A percentile compares a stretch with the other conserved stretches of the same genome.
Evolutionary conservation across 2,888 invertebrate species (phyloP).

Genomic region (Mythimna pallens): DNA sequence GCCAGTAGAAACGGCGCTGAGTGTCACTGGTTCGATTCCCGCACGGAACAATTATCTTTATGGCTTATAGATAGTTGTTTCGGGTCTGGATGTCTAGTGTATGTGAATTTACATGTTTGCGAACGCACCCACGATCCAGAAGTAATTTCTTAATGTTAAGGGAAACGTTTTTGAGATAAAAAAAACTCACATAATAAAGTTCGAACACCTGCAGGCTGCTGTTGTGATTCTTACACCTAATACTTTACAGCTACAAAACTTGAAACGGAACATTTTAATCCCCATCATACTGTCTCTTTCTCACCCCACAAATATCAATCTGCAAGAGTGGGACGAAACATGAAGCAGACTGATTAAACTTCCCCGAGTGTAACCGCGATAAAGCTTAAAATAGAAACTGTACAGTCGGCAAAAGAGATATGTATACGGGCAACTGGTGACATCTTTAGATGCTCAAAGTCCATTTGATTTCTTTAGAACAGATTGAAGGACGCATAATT

Average conservation of each 20-base stretch:
- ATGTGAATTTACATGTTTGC: too few relatives aligned
- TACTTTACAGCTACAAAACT: constrained; percentile 4
- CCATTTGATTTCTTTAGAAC: background rate
- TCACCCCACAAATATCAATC: background rate
- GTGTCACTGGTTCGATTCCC: too few relatives aligned
- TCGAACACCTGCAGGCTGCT: too few relatives aligned
- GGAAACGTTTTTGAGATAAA: too few relatives aligned
- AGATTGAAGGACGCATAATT: too few relatives aligned
- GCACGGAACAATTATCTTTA: too few relatives aligned
- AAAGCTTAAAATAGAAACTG: constrained; percentile 28
- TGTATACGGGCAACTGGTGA: constrained; percentile 3
- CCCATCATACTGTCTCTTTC: background rate
- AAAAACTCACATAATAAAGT: too few relatives aligned
- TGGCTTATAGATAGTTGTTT: too few relatives aligned
- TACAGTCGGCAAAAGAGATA: constrained; percentile 22
- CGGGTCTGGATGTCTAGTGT: too few relatives aligned
- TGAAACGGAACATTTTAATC: constrained; percentile 20
- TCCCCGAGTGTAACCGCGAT: constrained; percentile 39
- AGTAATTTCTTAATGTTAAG: too few relatives aligned
- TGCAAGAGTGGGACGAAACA: constrained; percentile 18
- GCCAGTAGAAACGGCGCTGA: too few relatives aligned
- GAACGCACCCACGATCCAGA: too few relatives aligned
- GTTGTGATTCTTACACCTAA: background rate
- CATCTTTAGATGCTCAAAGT: constrained; percentile 8
- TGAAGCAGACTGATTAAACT: constrained; percentile 27